Evolutionary conservation across 92 coral and sea anemone genomes (phyloP).

Genomic region (Siderastrea radians): DNA sequence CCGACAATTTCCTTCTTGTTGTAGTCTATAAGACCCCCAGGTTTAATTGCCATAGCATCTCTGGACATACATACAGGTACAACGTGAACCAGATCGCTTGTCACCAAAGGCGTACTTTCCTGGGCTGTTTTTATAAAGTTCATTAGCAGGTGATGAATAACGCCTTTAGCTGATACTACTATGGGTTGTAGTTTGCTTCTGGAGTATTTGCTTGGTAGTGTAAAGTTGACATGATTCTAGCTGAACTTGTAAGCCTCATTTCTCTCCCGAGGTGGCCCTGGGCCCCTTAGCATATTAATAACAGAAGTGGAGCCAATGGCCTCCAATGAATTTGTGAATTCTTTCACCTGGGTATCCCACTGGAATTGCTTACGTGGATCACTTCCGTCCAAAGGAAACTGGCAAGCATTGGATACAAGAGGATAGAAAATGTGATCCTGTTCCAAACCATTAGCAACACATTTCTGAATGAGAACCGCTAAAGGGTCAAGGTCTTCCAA

Average conservation of each 20-base stretch:
- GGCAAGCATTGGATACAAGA: slow-evolving; percentile 15
- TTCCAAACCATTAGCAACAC: slow-evolving; percentile 22
- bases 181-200: no score
- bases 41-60: no score
- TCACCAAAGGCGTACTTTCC: no score
- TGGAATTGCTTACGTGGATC: slow-evolving; percentile 22
- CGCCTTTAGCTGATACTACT: no score
- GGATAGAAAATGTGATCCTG: slow-evolving; percentile 6
- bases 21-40: no score
- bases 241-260: slow-evolving; percentile 15
- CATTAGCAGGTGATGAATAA: no score
- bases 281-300: slow-evolving; percentile 6
- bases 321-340: slow-evolving; percentile 21
- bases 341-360: slow-evolving; percentile 25
- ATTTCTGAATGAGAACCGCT: slow-evolving; percentile 29
- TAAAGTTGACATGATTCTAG: no score
- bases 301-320: neutral
- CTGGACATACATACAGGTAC: no score
- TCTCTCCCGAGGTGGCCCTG: slow-evolving; percentile 24
- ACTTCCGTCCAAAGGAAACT: slow-evolving; percentile 19
- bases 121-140: no score
- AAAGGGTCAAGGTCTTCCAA: slow-evolving; percentile 31
- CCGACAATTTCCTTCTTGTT: no score
- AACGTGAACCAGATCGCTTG: no score
- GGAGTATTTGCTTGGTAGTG: no score